Evolutionary conservation across 2,797 vertebrate species (phyloP).

Genomic region (Phylloscopus collybita): DNA sequence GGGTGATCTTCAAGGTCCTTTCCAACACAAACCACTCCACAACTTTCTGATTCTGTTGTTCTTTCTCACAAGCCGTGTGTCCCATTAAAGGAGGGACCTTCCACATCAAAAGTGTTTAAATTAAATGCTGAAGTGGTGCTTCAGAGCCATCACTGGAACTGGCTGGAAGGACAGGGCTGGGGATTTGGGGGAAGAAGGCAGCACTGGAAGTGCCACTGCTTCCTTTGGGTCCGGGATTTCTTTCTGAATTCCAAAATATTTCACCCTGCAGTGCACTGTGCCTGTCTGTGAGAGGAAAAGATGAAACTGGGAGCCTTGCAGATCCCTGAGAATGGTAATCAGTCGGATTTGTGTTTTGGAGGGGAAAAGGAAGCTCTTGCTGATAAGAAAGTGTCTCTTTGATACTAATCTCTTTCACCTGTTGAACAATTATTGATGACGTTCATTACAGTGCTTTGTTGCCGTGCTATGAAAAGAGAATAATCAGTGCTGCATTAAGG

Average conservation of each 20-base stretch:
- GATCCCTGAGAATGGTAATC: not conserved
- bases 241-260: not conserved
- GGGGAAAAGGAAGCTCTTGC: not conserved
- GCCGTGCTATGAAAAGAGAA: not conserved
- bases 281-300: not conserved
- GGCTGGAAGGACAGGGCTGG: not conserved
- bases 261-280: not conserved
- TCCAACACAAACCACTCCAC: not conserved
- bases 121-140: not conserved
- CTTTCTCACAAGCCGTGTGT: not conserved
- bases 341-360: not conserved
- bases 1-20: not conserved
- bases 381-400: not conserved
- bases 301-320: not conserved
- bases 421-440: conserved; percentile 48
- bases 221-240: not conserved
- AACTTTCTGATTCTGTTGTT: not conserved
- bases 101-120: not conserved
- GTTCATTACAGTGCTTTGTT: conserved; percentile 44
- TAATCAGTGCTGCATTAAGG: conserved; percentile 31
- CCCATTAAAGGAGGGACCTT: not conserved
- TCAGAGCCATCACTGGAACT: not conserved
- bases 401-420: conserved; percentile 22
- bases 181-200: not conserved
- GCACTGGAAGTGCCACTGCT: not conserved